Percentiles rank a stretch among this genome's conserved stretches.
Evolutionary conservation across 2,888 invertebrate species (phyloP).

Genomic region (Tanypteryx hageni): DNA sequence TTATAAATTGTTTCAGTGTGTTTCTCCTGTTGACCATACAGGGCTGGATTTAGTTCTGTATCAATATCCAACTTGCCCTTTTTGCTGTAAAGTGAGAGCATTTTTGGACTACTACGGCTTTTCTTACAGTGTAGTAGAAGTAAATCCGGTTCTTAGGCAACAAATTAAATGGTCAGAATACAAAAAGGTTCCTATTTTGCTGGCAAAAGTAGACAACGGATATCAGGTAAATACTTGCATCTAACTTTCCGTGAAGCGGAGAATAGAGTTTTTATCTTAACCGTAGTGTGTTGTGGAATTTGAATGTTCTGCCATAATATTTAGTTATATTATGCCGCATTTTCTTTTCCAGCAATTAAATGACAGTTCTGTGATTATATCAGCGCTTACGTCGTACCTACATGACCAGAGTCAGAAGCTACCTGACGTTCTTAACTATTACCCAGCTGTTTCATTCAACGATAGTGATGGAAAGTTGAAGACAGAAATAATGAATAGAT

Average conservation of each 20-base stretch:
- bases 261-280: slow-evolving; percentile 22
- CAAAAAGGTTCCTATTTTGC: slow-evolving; percentile 95
- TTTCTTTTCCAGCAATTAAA: slow-evolving; percentile 84
- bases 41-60: slow-evolving; percentile 91
- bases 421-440: slow-evolving; percentile 84
- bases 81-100: slow-evolving; percentile 96
- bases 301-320: background rate
- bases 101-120: slow-evolving; percentile 95
- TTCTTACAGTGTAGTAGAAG: slow-evolving; percentile 97
- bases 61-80: slow-evolving; percentile 98
- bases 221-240: slow-evolving; percentile 76
- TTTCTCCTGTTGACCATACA: slow-evolving; percentile 81
- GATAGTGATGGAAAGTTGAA: slow-evolving; percentile 83
- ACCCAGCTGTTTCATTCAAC: slow-evolving; percentile 83
- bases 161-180: slow-evolving; percentile 96
- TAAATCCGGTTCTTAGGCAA: slow-evolving; percentile 94
- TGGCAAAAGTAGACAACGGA: slow-evolving; percentile 82
- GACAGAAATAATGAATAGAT: slow-evolving; percentile 90
- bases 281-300: too few species aligned
- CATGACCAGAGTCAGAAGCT: slow-evolving; percentile 80
- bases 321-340: slow-evolving; percentile 10
- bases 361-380: slow-evolving; percentile 96
- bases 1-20: slow-evolving; percentile 75
- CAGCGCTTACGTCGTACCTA: slow-evolving; percentile 88
- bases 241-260: slow-evolving; percentile 38